Conservation (phyloP, 1,140 invertebrate genomes). For the Cyrtorhinus lividipennis region DNA sequence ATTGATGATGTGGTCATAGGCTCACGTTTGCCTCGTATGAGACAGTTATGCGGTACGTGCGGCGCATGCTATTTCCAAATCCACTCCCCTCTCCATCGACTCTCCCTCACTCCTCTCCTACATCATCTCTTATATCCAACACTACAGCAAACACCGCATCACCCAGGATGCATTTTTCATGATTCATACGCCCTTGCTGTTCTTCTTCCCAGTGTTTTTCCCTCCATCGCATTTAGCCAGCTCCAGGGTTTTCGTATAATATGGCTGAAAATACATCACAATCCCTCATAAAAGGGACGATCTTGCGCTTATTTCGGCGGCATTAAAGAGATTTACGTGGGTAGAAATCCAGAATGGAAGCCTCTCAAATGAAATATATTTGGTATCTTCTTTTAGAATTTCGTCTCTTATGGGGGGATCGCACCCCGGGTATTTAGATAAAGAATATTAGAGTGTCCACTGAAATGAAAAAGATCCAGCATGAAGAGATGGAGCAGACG, state of each 20-base stretch:
- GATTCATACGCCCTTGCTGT: neutral
- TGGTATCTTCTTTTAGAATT: neutral
- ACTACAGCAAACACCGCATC: no score
- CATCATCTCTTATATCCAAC: no score
- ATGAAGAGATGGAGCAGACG: neutral
- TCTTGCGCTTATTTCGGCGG: no score
- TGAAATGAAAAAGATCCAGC: no score
- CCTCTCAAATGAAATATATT: neutral
- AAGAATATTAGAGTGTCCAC: no score
- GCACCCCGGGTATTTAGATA: no score
- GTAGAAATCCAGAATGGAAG: neutral
- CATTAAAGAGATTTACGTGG: neutral
- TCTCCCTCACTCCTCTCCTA: neutral
- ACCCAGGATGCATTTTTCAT: neutral
- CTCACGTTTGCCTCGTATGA: constrained; percentile 3
- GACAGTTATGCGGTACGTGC: constrained; percentile 7
- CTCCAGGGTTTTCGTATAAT: no score
- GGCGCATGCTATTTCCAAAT: neutral
- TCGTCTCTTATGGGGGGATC: no score
- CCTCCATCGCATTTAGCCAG: neutral
- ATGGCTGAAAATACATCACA: neutral
- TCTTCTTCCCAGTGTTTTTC: neutral
- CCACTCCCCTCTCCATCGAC: neutral
- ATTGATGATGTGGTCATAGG: constrained; percentile 8
- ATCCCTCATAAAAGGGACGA: neutral